phyloP scores from a whole-genome alignment of 2,113 vertebrate genomes.

The Chaetodon auriga region DNA sequence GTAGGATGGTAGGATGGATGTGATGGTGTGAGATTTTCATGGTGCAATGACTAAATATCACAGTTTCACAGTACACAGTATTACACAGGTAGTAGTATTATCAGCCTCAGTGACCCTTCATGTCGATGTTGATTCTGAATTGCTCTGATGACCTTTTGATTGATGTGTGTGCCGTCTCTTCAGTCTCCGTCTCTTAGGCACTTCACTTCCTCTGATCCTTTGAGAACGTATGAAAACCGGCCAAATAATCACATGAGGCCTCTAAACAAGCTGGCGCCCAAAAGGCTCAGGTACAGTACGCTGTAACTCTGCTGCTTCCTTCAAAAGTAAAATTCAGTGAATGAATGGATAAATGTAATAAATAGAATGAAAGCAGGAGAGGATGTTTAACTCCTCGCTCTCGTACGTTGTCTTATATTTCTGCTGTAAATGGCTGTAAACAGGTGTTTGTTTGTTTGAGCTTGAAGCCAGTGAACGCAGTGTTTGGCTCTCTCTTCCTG shows the following conservation, averaged over 20 bases:
- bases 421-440: neutral
- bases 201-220: slow-evolving; percentile 80
- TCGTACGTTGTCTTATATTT: neutral
- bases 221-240: slow-evolving; percentile 89
- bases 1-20: too few relatives aligned
- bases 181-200: slow-evolving; percentile 85
- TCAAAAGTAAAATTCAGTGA: too few relatives aligned
- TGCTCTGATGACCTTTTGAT: neutral
- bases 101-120: too few relatives aligned
- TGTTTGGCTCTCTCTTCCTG: neutral
- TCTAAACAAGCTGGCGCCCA: slow-evolving; percentile 89
- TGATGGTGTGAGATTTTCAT: too few relatives aligned
- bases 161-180: neutral
- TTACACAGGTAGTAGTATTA: too few relatives aligned
- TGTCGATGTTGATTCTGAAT: neutral
- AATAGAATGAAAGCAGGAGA: neutral
- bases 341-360: neutral
- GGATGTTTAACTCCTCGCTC: neutral
- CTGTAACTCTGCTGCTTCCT: too few relatives aligned
- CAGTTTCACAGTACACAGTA: too few relatives aligned
- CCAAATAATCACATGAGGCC: slow-evolving; percentile 82
- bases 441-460: neutral
- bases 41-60: too few relatives aligned
- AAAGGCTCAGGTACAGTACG: slow-evolving; percentile 85
- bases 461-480: too few relatives aligned